phyloP scores from a whole-genome alignment of 2,888 invertebrate species.

The Zonitis immaculata region DNA sequence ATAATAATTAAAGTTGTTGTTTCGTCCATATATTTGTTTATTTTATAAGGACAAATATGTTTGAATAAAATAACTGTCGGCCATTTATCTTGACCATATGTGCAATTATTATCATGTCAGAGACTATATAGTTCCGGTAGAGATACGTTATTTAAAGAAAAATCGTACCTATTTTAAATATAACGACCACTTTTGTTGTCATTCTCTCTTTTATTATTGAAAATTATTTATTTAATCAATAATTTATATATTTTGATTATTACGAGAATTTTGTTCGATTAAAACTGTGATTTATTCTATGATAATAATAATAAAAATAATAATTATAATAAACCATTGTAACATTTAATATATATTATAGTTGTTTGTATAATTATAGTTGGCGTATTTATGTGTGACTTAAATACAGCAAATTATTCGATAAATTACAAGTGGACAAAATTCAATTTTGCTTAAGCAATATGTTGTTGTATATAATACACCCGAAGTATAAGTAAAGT shows the following conservation, averaged over 20 bases:
- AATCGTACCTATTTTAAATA: not conserved
- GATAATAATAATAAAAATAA: not conserved
- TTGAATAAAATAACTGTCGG: not conserved
- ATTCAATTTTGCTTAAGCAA: not conserved
- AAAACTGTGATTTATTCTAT: not conserved
- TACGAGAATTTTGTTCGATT: not conserved
- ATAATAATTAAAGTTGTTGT: no score
- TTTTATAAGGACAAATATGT: not conserved
- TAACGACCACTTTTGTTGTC: not conserved
- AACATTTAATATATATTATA: not conserved
- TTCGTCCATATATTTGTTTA: not conserved
- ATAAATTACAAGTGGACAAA: not conserved
- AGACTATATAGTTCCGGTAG: not conserved
- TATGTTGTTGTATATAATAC: not conserved
- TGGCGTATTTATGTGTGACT: not conserved
- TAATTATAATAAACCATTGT: not conserved
- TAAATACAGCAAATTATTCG: not conserved
- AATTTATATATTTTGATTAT: not conserved
- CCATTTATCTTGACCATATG: slow-evolving; percentile 1
- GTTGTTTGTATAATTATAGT: not conserved
- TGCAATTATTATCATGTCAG: not conserved
- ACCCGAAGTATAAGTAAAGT: slow-evolving; percentile 1
- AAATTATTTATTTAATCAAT: not conserved
- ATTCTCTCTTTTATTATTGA: not conserved
- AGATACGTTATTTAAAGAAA: not conserved